phyloP scores from a whole-genome alignment of 2,888 invertebrate genomes.

The Pycnomerus fuliginosus region DNA sequence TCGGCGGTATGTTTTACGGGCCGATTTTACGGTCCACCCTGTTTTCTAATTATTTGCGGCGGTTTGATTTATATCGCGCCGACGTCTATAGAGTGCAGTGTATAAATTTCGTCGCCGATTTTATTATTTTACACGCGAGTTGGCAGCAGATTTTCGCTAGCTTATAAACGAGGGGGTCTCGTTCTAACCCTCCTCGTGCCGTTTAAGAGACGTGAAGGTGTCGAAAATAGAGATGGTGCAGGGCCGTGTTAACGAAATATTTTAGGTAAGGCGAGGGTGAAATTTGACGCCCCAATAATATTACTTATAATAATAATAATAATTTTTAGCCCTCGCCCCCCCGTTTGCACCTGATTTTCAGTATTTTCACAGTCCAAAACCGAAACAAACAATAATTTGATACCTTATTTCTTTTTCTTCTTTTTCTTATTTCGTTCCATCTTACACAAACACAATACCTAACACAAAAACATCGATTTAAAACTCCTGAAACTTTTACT shows the following conservation, averaged over 20 bases:
- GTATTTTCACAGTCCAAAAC: too few species aligned
- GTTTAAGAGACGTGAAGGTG: slow-evolving; percentile 17
- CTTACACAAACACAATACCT: too few species aligned
- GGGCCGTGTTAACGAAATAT: neutral
- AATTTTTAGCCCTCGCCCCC: too few species aligned
- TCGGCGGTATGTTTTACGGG: slow-evolving; percentile 15
- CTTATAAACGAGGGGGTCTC: slow-evolving; percentile 30
- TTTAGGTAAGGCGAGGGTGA: too few species aligned
- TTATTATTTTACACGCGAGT: slow-evolving; percentile 36
- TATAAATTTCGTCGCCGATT: slow-evolving; percentile 22
- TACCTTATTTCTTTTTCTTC: too few species aligned
- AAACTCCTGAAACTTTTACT: too few species aligned
- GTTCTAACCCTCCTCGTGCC: slow-evolving; percentile 9
- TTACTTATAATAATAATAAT: too few species aligned
- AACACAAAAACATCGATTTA: too few species aligned
- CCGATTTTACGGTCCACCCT: slow-evolving; percentile 1
- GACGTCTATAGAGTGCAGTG: slow-evolving; percentile 7
- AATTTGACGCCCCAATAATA: too few species aligned
- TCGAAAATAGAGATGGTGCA: slow-evolving; percentile 18
- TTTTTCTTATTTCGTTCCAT: too few species aligned
- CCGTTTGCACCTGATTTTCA: too few species aligned
- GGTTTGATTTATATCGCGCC: slow-evolving; percentile 11
- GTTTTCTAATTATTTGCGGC: slow-evolving; percentile 10
- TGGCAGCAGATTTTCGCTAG: slow-evolving; percentile 36
- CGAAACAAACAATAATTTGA: too few species aligned